Percentiles rank a stretch among this genome's conserved stretches.
Conservation (phyloP, 2,797 vertebrate genomes). For the Danionella dracula region DNA sequence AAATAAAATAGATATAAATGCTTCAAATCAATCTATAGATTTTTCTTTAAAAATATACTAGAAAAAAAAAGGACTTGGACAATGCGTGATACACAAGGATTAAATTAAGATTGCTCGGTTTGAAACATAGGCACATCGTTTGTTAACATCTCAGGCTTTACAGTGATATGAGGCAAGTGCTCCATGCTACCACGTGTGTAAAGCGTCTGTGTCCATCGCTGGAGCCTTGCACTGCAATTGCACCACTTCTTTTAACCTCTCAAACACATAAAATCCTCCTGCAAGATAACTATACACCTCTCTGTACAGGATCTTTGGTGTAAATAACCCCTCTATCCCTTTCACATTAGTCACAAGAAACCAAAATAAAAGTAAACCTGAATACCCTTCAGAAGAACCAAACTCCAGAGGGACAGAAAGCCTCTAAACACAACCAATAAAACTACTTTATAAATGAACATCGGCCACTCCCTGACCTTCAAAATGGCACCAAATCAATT, state of each 20-base stretch:
- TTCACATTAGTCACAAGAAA: constrained; percentile 14
- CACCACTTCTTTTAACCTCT: constrained; percentile 34
- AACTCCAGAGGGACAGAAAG: background rate
- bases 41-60: constrained; percentile 70
- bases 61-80: constrained; percentile 47
- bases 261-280: background rate
- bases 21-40: constrained; percentile 54
- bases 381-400: background rate
- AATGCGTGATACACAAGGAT: constrained; percentile 59
- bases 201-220: constrained; percentile 22
- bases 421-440: background rate
- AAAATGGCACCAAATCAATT: background rate
- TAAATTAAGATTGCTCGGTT: constrained; percentile 75
- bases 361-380: constrained; percentile 16
- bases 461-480: too few species aligned
- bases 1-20: constrained; percentile 42
- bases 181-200: constrained; percentile 53
- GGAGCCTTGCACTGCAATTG: constrained; percentile 2
- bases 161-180: constrained; percentile 23
- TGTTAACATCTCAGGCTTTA: constrained; percentile 64
- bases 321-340: constrained; percentile 43
- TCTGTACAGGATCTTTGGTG: constrained; percentile 68
- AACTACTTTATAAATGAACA: background rate
- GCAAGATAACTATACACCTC: constrained; percentile 4
- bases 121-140: constrained; percentile 72